These are phyloP conservation scores for Xestobium rufovillosum DNA, from an alignment of 2,888 invertebrate genomes.

Conservation along the genomic window DNA sequence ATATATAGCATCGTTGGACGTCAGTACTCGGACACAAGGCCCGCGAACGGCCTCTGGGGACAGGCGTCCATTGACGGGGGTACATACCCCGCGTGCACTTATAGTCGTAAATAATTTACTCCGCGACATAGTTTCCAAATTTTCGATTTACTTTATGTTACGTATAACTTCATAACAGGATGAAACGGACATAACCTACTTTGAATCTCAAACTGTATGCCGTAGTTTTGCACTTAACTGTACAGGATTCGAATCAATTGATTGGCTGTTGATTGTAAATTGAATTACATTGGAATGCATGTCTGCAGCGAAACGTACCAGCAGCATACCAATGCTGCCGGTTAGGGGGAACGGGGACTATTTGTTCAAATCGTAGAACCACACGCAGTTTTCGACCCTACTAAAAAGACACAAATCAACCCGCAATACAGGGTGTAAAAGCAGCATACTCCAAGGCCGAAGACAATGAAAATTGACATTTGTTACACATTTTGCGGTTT, in stretches of 20 bases:
- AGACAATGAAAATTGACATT: too few species aligned
- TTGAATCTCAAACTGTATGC: too few species aligned
- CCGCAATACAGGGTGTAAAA: too few species aligned
- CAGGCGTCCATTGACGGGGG: not conserved
- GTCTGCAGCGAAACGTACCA: slow-evolving; percentile 37
- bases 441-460: too few species aligned
- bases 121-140: not conserved
- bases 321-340: slow-evolving; percentile 35
- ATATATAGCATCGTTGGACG: slow-evolving; percentile 5
- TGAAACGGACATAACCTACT: too few species aligned
- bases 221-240: slow-evolving; percentile 32
- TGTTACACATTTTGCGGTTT: too few species aligned
- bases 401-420: too few species aligned
- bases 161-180: too few species aligned
- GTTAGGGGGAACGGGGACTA: slow-evolving; percentile 18
- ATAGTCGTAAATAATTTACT: slow-evolving; percentile 19
- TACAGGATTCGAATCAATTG: slow-evolving; percentile 50
- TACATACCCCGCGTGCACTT: slow-evolving; percentile 1
- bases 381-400: too few species aligned
- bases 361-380: too few species aligned
- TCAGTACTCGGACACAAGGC: not conserved
- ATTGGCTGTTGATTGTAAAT: slow-evolving; percentile 53
- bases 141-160: too few species aligned
- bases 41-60: slow-evolving; percentile 1
- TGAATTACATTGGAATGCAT: slow-evolving; percentile 50